Evolutionary conservation across 2,888 invertebrate species (phyloP).

Genomic region (Stenoptilia bipunctidactyla): DNA sequence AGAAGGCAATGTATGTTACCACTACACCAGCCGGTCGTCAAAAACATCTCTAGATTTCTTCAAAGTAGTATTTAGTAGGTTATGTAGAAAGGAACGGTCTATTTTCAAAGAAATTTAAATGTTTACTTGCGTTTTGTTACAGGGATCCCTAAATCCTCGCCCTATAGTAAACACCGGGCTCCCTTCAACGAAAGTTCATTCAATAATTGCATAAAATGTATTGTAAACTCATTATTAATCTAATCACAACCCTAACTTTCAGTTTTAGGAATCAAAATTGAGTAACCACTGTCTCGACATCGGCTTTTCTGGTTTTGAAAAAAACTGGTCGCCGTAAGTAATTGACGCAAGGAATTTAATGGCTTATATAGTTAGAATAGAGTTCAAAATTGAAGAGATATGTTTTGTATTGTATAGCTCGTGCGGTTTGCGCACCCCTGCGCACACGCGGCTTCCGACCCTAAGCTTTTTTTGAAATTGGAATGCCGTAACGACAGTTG

Average conservation of each 20-base stretch:
- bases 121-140: neutral
- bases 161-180: neutral
- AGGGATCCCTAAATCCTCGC: neutral
- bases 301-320: too few relatives aligned
- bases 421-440: constrained; percentile 53
- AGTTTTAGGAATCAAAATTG: neutral
- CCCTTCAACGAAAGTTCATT: neutral
- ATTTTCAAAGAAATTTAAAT: neutral
- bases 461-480: constrained; percentile 39
- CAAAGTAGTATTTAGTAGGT: neutral
- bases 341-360: too few relatives aligned
- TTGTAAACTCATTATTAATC: neutral
- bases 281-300: too few relatives aligned
- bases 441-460: constrained; percentile 54
- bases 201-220: constrained; percentile 2
- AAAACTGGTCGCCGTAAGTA: too few relatives aligned
- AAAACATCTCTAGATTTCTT: neutral
- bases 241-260: neutral
- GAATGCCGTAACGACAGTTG: constrained; percentile 40
- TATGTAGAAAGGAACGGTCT: neutral
- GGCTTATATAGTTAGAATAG: too few relatives aligned
- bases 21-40: too few relatives aligned
- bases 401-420: constrained; percentile 30
- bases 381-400: neutral
- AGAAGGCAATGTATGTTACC: too few relatives aligned